Evolutionary conservation across 2,113 vertebrate species (phyloP), one percentile per base, ranked within the genome.

Genomic region (Corythornis vintsioides): DNA sequence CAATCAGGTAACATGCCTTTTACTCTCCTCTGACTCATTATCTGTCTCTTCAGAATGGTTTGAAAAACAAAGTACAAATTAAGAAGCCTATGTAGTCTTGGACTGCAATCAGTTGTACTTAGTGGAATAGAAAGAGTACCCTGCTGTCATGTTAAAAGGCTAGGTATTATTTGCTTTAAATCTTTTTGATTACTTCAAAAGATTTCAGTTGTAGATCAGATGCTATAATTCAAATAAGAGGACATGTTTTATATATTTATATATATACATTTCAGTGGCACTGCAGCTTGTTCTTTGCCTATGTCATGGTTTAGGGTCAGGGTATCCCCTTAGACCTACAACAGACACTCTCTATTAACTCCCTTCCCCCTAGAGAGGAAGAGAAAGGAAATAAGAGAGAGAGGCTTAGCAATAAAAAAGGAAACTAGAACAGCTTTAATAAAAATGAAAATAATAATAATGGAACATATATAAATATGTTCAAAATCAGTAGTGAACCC

Each of bases 1-100:
- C 13, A 42, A 89, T 90, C 53, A 67, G 52, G 83, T 56, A 76
- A 13, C 31, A 40, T 71, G 31, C 38, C n/a, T 80, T 71, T 90
- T 75, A 14, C 53, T 70, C 40, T 76, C 87, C 33, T 85, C 40
- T 79, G 57, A 79, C 48, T 86, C 71, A 75, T 53, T 75, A 21
- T 50, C 53, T 28, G 24, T 48, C 75, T 88, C n/a, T 90, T 69
- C 52, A 83, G 61, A 82, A 61, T 45, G 19, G 47, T 92, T 93
- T 83, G 91, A 81, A 88, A 91, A 92, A 45, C 47, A 73, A 81
- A 77, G 73, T 80, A 48, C 43, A 70, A 73, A 83, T 61, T 81
- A 90, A 60, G 25, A 60, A 53, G 33, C 7, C 45, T 53, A 17
- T 83, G 38, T 24, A 56, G 22, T 56, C 55, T 31, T 81, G 35